Evolutionary conservation across 2,113 vertebrate genomes (phyloP).

Genomic region (Catharus bicknelli): DNA sequence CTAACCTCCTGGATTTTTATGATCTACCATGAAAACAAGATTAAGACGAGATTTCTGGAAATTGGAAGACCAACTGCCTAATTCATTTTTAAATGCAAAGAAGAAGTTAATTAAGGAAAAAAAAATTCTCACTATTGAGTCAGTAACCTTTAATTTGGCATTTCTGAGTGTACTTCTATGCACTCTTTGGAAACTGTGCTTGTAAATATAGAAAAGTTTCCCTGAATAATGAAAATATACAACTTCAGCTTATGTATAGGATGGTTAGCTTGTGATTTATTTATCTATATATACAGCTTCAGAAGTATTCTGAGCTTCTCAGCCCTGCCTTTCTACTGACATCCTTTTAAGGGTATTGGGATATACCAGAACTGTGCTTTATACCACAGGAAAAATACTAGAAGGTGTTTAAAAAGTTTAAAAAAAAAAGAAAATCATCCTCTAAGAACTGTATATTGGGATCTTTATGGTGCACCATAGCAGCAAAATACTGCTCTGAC

Average conservation of each 20-base stretch:
- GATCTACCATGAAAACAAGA: background rate
- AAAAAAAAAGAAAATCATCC: background rate
- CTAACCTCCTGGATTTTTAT: background rate
- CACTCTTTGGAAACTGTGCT: background rate
- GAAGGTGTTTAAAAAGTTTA: background rate
- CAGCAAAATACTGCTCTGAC: background rate
- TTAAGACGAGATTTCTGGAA: background rate
- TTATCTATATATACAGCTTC: background rate
- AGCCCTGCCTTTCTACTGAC: background rate
- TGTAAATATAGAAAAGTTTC: background rate
- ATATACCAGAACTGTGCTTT: background rate
- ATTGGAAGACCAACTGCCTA: background rate
- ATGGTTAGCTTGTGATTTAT: background rate
- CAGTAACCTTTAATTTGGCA: background rate
- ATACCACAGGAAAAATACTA: background rate
- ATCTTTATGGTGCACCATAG: background rate
- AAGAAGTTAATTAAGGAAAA: background rate
- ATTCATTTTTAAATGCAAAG: background rate
- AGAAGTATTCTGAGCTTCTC: background rate
- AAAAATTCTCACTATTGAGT: background rate
- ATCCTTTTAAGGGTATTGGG: background rate
- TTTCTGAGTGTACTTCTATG: background rate
- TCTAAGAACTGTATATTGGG: background rate
- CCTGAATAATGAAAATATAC: background rate
- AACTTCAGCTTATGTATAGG: background rate